Evolutionary conservation across 2,888 invertebrate species (phyloP).

Genomic region (Synanthedon vespiformis): DNA sequence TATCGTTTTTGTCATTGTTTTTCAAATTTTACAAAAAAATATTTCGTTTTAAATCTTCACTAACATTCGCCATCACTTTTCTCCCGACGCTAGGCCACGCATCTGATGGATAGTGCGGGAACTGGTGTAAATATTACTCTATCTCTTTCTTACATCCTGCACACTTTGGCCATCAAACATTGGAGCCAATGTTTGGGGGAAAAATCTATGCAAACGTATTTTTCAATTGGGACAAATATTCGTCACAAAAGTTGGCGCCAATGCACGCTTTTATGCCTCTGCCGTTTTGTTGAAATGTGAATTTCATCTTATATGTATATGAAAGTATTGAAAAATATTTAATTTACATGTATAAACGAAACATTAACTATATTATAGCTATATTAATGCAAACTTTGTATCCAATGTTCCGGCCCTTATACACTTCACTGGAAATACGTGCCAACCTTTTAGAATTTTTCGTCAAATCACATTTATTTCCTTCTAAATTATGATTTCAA

Average conservation of each 20-base stretch:
- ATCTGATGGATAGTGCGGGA: constrained; percentile 91
- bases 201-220: no score
- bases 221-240: no score
- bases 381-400: no score
- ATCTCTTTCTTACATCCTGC: constrained; percentile 51
- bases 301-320: no score
- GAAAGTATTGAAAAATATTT: no score
- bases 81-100: constrained; percentile 81
- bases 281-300: no score
- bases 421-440: constrained; percentile 33
- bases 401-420: constrained; percentile 2
- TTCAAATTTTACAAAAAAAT: not conserved
- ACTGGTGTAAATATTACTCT: constrained; percentile 84
- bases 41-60: constrained; percentile 19
- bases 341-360: no score
- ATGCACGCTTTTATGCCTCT: no score
- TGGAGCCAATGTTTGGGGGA: no score
- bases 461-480: not conserved
- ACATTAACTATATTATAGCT: no score
- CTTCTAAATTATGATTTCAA: not conserved
- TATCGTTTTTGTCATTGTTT: not conserved
- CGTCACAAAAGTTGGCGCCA: no score
- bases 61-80: constrained; percentile 57
- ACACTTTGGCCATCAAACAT: constrained; percentile 34
- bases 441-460: constrained; percentile 25